A percentile compares a stretch with the other conserved stretches of the same genome.
These are phyloP conservation scores for Sternarchorhynchus goeldii DNA, from an alignment of 2,797 vertebrate species.

Conservation along the genomic window DNA sequence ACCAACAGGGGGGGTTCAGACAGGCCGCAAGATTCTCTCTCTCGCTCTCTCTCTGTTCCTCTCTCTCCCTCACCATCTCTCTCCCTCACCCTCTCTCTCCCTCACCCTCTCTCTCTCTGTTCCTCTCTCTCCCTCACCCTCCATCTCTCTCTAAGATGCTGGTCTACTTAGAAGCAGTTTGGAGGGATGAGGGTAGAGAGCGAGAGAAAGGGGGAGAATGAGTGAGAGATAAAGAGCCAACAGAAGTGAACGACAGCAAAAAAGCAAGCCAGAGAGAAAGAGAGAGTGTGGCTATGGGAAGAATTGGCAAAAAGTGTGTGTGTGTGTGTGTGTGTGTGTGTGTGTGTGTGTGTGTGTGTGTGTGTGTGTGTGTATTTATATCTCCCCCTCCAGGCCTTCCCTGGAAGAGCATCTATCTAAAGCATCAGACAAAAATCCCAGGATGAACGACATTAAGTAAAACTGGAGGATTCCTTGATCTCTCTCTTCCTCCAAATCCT, in stretches of 20 bases:
- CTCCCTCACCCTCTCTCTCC: conserved; percentile 19
- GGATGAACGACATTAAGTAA: neutral
- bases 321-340: too few relatives aligned
- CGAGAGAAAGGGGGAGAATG: neutral
- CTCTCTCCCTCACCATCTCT: conserved; percentile 6
- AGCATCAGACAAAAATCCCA: neutral
- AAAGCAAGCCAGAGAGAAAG: neutral
- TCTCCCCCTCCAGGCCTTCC: too few relatives aligned
- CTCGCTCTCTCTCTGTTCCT: conserved; percentile 22
- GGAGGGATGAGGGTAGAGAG: neutral
- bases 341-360: too few relatives aligned
- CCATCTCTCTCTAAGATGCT: neutral
- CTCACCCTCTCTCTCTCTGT: conserved; percentile 23
- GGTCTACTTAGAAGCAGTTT: conserved; percentile 15
- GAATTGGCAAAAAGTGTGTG: neutral
- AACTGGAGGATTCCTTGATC: neutral
- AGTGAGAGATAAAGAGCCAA: neutral
- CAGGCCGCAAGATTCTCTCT: conserved; percentile 28
- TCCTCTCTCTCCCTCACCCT: conserved; percentile 19
- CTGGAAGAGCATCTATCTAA: neutral
- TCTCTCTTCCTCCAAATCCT: neutral
- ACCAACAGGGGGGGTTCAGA: conserved; percentile 40
- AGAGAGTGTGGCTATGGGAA: neutral
- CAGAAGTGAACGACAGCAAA: neutral
- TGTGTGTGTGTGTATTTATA: too few relatives aligned